Evolutionary conservation across 2,797 vertebrate species (phyloP), one percentile per base, ranked within the genome.

Genomic region (Hemibagrus guttatus): DNA sequence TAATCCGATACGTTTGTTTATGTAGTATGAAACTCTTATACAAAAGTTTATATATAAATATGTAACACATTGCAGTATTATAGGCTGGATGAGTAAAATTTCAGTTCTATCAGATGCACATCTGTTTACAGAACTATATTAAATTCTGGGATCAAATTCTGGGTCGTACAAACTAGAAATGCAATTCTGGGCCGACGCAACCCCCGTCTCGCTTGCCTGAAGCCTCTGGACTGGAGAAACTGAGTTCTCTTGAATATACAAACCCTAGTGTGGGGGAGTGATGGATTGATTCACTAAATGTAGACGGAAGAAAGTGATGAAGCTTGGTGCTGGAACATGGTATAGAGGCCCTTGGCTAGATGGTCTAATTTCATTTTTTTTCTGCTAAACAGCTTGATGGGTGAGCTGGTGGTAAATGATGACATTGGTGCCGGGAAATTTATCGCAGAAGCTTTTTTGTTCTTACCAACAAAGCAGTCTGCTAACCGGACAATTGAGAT

Each of bases 161-260:
- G 35, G 35, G 85, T 68, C 69, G 52, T 79, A 54, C 28, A 76
- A 23, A 42, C n/a, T 66, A 66, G 64, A 71, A 84, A 85, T 54
- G 83, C 58, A 80, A 85, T 87, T 83, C 74, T 54, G 35, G 84
- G 87, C 19, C 42, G 49, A 71, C 61, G 11, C 31, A 86, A 52
- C 61, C 54, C 17, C 46, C 19, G 81, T 28, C 26, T 26, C 49
- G 19, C 31, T 58, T 52, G 42, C 54, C 64, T 84, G 21, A 28
- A 81, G 31, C 17, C n/a, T 52, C 31, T 68, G 81, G 85, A 56
- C 59, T 31, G 58, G 58, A 52, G 46, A 69, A 58, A 75, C 69
- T 42, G 4, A 76, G 21, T 26, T 64, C 69, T 12, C 31, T 58
- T 46, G 31, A 83, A 75, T 63, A 28, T 17, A 54, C 72, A 78